These are phyloP conservation scores for Lepidochitona cinerea DNA, from an alignment of 2,888 invertebrate genomes.

Conservation along the genomic window DNA sequence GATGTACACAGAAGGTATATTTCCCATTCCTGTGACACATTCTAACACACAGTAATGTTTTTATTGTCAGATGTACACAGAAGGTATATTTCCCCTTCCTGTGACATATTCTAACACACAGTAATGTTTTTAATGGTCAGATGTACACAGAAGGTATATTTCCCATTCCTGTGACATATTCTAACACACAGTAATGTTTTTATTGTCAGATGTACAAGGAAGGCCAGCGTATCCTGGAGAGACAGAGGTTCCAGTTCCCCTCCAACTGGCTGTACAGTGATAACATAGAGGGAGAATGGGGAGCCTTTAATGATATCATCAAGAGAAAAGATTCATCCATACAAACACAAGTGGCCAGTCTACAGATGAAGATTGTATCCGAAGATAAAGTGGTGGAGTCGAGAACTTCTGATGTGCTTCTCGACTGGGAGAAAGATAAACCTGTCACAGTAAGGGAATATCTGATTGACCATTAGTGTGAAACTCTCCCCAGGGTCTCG, in stretches of 20 bases:
- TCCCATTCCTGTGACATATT: too few species aligned
- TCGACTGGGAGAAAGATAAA: conserved; percentile 98
- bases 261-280: conserved; percentile 98
- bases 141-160: too few species aligned
- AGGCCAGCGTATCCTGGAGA: conserved; percentile 95
- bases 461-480: too few species aligned
- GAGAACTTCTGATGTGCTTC: conserved; percentile 91
- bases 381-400: conserved; percentile 98
- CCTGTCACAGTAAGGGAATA: conserved; percentile 87
- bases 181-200: conserved; percentile 24
- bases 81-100: too few species aligned
- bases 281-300: conserved; percentile 99
- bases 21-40: too few species aligned
- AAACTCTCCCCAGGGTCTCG: too few species aligned
- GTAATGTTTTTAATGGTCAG: too few species aligned
- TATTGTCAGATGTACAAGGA: conserved; percentile 87
- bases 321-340: conserved; percentile 90
- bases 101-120: too few species aligned
- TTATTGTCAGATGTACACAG: too few species aligned
- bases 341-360: conserved; percentile 71
- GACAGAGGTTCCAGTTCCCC: conserved; percentile 98
- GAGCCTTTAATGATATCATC: conserved; percentile 98
- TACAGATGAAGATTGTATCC: conserved; percentile 98
- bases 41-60: too few species aligned
- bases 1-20: too few species aligned